Evolutionary conservation across 2,888 invertebrate genomes (phyloP).

Genomic region (Lasioglossum zephyrum): DNA sequence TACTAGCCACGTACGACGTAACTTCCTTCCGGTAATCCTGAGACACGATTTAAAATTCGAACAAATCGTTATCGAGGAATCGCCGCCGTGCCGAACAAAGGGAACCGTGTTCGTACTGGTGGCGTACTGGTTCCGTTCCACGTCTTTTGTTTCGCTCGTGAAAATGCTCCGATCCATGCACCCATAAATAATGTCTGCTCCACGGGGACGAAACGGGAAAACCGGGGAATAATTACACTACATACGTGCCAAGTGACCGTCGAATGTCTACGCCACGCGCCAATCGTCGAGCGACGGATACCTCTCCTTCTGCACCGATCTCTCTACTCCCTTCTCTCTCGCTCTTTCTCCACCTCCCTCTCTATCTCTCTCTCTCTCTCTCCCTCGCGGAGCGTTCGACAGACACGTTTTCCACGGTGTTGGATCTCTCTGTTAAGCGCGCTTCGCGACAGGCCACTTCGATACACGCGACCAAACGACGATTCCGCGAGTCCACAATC

Average conservation of each 20-base stretch:
- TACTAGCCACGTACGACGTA: constrained; percentile 36
- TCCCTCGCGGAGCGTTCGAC: constrained; percentile 18
- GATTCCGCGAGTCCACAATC: constrained; percentile 54
- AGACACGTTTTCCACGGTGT: constrained; percentile 52
- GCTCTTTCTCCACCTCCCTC: background rate
- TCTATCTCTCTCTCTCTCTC: background rate
- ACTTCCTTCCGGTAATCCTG: constrained; percentile 53
- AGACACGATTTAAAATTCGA: constrained; percentile 56
- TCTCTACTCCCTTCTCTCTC: constrained; percentile 11
- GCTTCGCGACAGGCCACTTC: constrained; percentile 58
- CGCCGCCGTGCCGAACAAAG: constrained; percentile 43
- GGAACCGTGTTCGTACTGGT: constrained; percentile 24
- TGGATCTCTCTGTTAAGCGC: constrained; percentile 54
- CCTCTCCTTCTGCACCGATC: constrained; percentile 33
- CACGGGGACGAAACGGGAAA: constrained; percentile 39
- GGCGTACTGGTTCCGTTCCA: constrained; percentile 17
- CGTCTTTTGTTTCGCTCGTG: constrained; percentile 48
- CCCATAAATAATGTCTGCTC: constrained; percentile 45
- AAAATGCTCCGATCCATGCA: constrained; percentile 39
- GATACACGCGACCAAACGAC: constrained; percentile 55
- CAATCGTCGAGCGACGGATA: constrained; percentile 45
- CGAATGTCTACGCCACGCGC: constrained; percentile 57
- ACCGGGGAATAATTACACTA: constrained; percentile 45
- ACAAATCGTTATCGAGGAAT: constrained; percentile 48
- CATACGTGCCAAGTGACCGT: constrained; percentile 57